These are phyloP conservation scores for Sphaeridia pumilis DNA, from an alignment of 2,888 invertebrate genomes.

Conservation along the genomic window DNA sequence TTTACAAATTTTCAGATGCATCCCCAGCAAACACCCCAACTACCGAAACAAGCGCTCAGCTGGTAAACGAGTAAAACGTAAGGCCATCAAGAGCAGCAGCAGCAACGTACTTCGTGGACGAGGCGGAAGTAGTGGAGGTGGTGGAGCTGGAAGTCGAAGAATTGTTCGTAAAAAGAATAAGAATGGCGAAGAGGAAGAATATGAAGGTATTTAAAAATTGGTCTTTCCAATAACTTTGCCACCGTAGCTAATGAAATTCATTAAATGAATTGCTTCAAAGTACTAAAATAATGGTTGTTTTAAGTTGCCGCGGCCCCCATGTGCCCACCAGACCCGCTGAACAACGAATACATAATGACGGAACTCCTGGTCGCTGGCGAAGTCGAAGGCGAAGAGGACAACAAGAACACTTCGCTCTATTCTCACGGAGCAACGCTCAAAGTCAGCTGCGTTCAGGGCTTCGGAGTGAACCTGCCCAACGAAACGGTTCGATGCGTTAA, in stretches of 20 bases:
- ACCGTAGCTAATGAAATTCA: too few species aligned
- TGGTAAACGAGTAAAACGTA: conserved; percentile 49
- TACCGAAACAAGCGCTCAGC: conserved; percentile 63
- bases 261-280: too few species aligned
- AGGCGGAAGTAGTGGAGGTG: conserved; percentile 26
- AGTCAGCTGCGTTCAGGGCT: conserved; percentile 65
- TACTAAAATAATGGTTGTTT: not conserved
- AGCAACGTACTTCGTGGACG: conserved; percentile 17
- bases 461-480: conserved; percentile 62
- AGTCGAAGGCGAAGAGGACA: conserved; percentile 42
- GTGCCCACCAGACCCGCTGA: conserved; percentile 7
- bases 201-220: too few species aligned
- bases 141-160: conserved; percentile 22
- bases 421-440: conserved; percentile 64
- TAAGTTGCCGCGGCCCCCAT: conserved; percentile 2
- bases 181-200: conserved; percentile 35
- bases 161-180: conserved; percentile 19
- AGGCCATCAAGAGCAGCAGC: conserved; percentile 37
- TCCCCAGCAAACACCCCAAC: conserved; percentile 74
- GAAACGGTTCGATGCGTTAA: conserved; percentile 67
- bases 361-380: conserved; percentile 59
- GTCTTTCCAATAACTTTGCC: too few species aligned
- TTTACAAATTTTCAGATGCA: too few species aligned
- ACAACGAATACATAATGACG: conserved; percentile 37
- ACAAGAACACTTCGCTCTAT: conserved; percentile 52